Conservation (phyloP, 2,113 vertebrate genomes). For the Podarcis raffonei region DNA sequence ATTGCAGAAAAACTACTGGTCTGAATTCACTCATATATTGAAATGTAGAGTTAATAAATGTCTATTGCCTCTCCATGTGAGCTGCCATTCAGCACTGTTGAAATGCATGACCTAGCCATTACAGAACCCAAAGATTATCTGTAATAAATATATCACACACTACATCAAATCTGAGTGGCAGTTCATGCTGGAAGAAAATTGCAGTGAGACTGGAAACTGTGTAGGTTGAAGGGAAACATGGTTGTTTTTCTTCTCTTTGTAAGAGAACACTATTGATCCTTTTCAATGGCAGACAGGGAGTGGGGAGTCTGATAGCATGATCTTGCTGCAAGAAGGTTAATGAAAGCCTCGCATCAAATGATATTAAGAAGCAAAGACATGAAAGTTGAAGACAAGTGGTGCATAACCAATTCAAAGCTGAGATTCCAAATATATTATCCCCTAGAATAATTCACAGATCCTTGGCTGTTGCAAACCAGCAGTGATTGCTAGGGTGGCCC, state of each 20-base stretch:
- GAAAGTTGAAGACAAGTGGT: not conserved
- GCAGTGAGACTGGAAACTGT: not conserved
- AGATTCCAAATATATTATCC: not conserved
- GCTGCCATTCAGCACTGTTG: not conserved
- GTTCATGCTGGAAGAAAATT: not conserved
- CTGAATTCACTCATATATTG: not conserved
- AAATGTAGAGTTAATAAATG: not conserved
- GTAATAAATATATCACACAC: not conserved
- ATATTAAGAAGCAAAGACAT: not conserved
- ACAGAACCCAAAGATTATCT: not conserved
- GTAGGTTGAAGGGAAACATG: not conserved
- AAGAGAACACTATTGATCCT: not conserved
- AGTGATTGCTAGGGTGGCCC: too few relatives aligned
- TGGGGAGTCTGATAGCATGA: not conserved
- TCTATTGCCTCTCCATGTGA: slow-evolving; percentile 10
- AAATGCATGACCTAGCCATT: not conserved
- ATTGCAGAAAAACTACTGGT: not conserved
- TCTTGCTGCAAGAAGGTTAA: not conserved
- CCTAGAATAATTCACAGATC: not conserved
- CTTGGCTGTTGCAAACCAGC: not conserved
- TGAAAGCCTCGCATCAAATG: not conserved
- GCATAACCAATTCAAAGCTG: not conserved
- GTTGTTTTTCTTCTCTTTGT: not conserved
- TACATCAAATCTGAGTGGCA: slow-evolving; percentile 4
- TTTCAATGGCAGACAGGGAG: not conserved